Evolutionary conservation across 64 coral and sea anemone genomes (phyloP).

Genomic region (Pocillopora verrucosa): DNA sequence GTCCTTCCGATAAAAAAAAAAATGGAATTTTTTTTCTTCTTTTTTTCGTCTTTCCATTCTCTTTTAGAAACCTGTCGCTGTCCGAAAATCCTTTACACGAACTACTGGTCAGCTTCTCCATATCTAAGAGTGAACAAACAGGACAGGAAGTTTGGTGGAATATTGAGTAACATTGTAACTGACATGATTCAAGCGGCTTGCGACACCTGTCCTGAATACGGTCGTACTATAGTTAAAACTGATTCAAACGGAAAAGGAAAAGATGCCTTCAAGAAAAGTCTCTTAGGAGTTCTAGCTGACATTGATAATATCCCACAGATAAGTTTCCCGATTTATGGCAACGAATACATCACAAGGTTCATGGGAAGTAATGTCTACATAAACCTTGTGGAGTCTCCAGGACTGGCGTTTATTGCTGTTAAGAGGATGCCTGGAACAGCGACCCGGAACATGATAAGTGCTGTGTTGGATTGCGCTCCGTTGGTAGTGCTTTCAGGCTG

Average conservation of each 20-base stretch:
- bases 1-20: no score
- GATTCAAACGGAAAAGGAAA: constrained; percentile 48
- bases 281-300: constrained; percentile 26
- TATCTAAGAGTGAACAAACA: constrained; percentile 20
- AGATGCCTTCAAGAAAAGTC: constrained; percentile 23
- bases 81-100: constrained; percentile 48
- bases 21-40: neutral
- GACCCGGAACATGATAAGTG: constrained; percentile 7
- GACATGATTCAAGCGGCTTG: constrained; percentile 46
- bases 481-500: constrained; percentile 24
- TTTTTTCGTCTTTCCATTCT: neutral
- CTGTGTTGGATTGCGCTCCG: constrained; percentile 42
- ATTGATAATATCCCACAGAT: constrained; percentile 61
- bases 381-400: constrained; percentile 47
- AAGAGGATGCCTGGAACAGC: neutral
- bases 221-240: constrained; percentile 33
- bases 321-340: constrained; percentile 65
- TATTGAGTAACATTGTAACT: constrained; percentile 30
- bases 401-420: constrained; percentile 45
- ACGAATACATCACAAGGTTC: constrained; percentile 36
- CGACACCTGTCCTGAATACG: constrained; percentile 47
- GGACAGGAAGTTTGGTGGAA: constrained; percentile 4
- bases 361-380: constrained; percentile 49
- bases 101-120: constrained; percentile 48
- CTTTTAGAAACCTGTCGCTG: constrained; percentile 55